phyloP scores from a whole-genome alignment of 2,113 vertebrate species.

The Saguinus midas region DNA sequence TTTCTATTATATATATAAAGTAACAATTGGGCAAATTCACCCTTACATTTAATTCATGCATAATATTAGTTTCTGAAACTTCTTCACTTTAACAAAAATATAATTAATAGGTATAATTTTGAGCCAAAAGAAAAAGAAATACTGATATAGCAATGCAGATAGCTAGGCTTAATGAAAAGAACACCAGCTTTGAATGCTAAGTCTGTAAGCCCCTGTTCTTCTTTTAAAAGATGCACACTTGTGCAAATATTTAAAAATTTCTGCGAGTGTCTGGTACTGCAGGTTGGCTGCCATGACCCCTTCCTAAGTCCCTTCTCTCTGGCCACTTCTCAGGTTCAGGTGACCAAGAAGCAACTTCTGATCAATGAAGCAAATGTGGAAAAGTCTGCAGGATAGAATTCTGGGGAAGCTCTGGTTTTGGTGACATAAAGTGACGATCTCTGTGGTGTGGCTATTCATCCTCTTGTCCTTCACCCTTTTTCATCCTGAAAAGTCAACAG shows the following conservation, averaged over 20 bases:
- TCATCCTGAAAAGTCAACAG: neutral
- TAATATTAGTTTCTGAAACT: neutral
- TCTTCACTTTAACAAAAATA: constrained; percentile 26
- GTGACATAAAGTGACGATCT: neutral
- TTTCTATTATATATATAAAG: constrained; percentile 4
- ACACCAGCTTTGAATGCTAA: neutral
- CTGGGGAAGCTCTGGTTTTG: neutral
- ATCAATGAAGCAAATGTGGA: neutral
- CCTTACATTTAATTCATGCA: constrained; percentile 9
- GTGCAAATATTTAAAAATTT: neutral
- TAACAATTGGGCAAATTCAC: neutral
- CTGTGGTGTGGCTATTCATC: neutral
- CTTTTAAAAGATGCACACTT: neutral
- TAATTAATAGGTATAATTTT: neutral
- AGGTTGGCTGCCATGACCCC: neutral
- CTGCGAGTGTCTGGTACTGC: neutral
- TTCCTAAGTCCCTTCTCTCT: neutral
- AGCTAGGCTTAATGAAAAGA: neutral
- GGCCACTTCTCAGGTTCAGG: neutral
- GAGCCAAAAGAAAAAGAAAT: neutral
- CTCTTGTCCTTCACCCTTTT: neutral
- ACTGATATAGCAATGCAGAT: neutral
- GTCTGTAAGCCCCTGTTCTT: neutral
- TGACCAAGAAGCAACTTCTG: neutral
- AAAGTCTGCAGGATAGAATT: neutral